Evolutionary conservation across 1,140 invertebrate species (phyloP).

Genomic region (Drosophila sulfurigaster): DNA sequence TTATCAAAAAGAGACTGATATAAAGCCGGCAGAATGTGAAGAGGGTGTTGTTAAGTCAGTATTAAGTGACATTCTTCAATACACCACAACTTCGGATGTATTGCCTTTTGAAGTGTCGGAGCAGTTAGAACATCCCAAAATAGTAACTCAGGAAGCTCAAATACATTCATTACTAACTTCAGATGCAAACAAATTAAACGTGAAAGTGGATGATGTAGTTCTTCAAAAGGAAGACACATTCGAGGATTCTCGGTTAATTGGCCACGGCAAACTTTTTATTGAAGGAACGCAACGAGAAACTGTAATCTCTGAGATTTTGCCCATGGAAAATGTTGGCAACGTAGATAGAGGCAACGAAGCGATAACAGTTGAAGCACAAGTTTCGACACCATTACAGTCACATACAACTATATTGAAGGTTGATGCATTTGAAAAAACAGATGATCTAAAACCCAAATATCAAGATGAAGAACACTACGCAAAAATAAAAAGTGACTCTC

Average conservation of each 20-base stretch:
- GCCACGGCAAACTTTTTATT: conserved; percentile 66
- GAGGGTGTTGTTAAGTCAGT: conserved; percentile 44
- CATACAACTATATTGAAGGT: conserved; percentile 60
- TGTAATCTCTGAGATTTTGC: conserved; percentile 48
- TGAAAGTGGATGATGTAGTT: conserved; percentile 39
- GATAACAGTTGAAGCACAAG: neutral
- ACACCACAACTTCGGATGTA: conserved; percentile 44
- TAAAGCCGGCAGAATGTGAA: neutral
- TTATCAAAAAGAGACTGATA: conserved; percentile 57
- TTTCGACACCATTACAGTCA: conserved; percentile 24
- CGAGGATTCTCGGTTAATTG: neutral
- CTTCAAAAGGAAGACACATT: conserved; percentile 61
- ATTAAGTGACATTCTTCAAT: conserved; percentile 38
- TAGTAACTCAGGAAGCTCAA: conserved; percentile 26
- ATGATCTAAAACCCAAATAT: conserved; percentile 24
- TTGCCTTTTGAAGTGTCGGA: conserved; percentile 43
- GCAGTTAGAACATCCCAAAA: conserved; percentile 9
- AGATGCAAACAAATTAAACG: conserved; percentile 51
- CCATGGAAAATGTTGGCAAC: conserved; percentile 55
- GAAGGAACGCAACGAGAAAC: conserved; percentile 63
- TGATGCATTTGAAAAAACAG: conserved; percentile 50
- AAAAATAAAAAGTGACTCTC: conserved; percentile 14
- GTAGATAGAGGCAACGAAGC: conserved; percentile 11
- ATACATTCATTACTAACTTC: conserved; percentile 4
- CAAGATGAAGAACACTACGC: conserved; percentile 1